Evolutionary conservation across 2,797 vertebrate species (phyloP), one percentile per base, ranked within the genome.

Genomic region (Hybognathus amarus): DNA sequence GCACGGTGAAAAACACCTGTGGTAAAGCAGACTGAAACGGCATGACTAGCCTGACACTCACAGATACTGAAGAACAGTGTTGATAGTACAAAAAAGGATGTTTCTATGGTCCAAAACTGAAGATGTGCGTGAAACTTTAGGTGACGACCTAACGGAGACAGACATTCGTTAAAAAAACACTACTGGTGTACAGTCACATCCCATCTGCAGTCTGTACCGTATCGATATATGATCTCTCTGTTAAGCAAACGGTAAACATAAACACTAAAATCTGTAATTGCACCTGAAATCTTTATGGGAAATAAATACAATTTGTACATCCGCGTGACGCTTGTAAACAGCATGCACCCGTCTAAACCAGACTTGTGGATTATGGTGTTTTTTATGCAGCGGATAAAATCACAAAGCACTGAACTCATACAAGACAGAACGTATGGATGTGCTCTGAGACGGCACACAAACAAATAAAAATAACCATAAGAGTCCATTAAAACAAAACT

Each of bases 21-120:
- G 83, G 86, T 90, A 91, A 90, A 91, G 87, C 86, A 86, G 91
- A 89, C 88, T 70, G 86, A 87, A 88, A 87, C 77, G 89, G 91
- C 91, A 90, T 42, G 11, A 82, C 63, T 88, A 74, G 52, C 12
- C 59, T 90, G 91, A 89, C 81, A 84, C 85, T 89, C 88, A 22
- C 73, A 17, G 68, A 27, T 59, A 80, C 42, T 68, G 66, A 33
- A 69, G 47, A 30, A 70, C 54, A 74, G 78, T 61, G 42, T n/a
- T 56, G 82, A 83, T 33, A 56, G 24, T 78, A 59, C 54, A 76
- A 59, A 76, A 64, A n/a, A 36, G 77, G 52, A 78, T 56, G 64
- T 79, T 40, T 84, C 59, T 45, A 54, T 45, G 8, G 79, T 50
- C 38, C 61, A 79, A 74, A 56, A 69, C 30, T 22, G 27, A 45